Conservation (phyloP, 2,888 invertebrate species). For the Gasteruption jaculator region DNA sequence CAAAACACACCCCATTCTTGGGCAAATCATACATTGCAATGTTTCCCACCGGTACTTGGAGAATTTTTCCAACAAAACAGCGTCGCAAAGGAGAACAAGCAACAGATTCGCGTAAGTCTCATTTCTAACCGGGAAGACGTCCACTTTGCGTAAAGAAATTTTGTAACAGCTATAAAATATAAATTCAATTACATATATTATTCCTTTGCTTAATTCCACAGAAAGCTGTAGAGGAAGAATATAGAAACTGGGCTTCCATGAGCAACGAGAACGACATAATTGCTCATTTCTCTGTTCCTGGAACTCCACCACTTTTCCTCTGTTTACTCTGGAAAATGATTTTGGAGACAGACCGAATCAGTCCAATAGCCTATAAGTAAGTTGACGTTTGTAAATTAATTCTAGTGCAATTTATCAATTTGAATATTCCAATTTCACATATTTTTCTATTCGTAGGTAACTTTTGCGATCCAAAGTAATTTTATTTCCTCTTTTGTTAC, state of each 20-base stretch:
- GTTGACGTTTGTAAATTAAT: slow-evolving; percentile 26
- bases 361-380: slow-evolving; percentile 92
- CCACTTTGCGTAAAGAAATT: neutral
- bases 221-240: slow-evolving; percentile 92
- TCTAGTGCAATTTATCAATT: slow-evolving; percentile 1
- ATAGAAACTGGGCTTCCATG: slow-evolving; percentile 95
- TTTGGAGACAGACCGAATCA: slow-evolving; percentile 88
- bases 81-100: slow-evolving; percentile 84
- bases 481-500: too few relatives aligned
- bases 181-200: neutral
- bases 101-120: slow-evolving; percentile 64
- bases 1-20: slow-evolving; percentile 93
- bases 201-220: too few relatives aligned
- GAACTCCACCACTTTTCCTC: slow-evolving; percentile 84
- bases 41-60: slow-evolving; percentile 84
- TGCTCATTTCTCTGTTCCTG: slow-evolving; percentile 91
- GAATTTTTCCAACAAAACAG: slow-evolving; percentile 86
- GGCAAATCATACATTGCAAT: slow-evolving; percentile 85
- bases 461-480: too few relatives aligned
- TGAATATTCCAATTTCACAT: neutral
- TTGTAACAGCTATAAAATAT: neutral
- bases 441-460: too few relatives aligned
- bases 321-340: slow-evolving; percentile 95
- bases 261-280: slow-evolving; percentile 95
- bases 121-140: neutral